Base-by-base conservation (phyloP, 2,888 invertebrate genomes). In the Hedychridium roseum region DNA sequence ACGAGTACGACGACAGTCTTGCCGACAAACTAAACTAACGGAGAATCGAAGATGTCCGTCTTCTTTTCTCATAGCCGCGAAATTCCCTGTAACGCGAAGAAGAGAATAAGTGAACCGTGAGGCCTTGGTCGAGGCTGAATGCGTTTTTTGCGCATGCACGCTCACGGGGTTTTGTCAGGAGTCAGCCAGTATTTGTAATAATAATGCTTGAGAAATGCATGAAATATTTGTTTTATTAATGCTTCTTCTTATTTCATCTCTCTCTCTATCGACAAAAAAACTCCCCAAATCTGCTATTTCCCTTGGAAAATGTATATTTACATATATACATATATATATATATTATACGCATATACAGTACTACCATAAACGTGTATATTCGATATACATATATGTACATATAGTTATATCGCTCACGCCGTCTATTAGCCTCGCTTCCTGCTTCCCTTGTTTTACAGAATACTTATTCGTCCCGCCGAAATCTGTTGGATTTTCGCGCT, bases 131-230 rank as follows among this genome's bases (percentile, higher is more conserved):
- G 50, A 46, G 50, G 59, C 50, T n/a, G 74, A 76, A 73, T 74
- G 77, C 76, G 76, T 74, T 76, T 78, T n/a, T 78, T 77, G 78
- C 76, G 75, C 74, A 73, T 79, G 74, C 79, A 78, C 76, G 73
- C 76, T 76, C 78, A 72, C 71, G 77, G 78, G 75, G 71, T 78
- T 76, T 74, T 76, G 76, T 75, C 75, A 66, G 76, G 74, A 79
- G 72, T 80, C 80, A 86, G 87, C 88, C 88, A 88, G 88, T 85
- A 85, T 85, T 85, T 85, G 85, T 89, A 89, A 89, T 89, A 89
- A 89, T 89, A 89, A 89, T 88, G 89, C 89, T 89, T 89, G 84
- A 84, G 86, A 80, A 85, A 87, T 89, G 89, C 89, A 89, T 89
- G 89, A 86, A 87, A 88, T 88, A 88, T 88, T 88, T 88, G 89